Evolutionary conservation across 2,797 vertebrate species (phyloP).

Genomic region (Rachycentron canadum): DNA sequence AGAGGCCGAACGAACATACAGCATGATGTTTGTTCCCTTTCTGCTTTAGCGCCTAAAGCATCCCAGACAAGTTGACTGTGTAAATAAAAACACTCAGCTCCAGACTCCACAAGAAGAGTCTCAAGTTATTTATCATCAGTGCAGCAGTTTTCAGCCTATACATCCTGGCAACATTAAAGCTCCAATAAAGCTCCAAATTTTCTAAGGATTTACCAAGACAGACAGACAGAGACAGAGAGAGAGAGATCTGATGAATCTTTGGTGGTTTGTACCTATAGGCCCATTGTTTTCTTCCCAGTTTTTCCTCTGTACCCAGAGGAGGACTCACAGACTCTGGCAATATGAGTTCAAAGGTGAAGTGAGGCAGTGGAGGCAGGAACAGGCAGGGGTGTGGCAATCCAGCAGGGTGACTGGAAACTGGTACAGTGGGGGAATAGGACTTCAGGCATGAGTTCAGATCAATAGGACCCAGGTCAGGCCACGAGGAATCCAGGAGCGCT

Average conservation of each 20-base stretch:
- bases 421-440: too few relatives aligned
- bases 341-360: too few relatives aligned
- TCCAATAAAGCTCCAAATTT: not conserved
- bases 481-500: too few relatives aligned
- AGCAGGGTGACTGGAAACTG: too few relatives aligned
- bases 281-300: not conserved
- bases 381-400: too few relatives aligned
- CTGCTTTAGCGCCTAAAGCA: not conserved
- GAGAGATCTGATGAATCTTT: conserved; percentile 16
- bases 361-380: too few relatives aligned
- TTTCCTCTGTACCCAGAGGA: not conserved
- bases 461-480: too few relatives aligned
- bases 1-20: rapidly evolving
- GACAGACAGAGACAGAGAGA: not conserved
- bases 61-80: not conserved
- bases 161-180: conserved; percentile 34
- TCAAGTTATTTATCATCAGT: conserved; percentile 35
- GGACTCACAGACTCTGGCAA: too few relatives aligned
- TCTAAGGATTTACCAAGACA: not conserved
- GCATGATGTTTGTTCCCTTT: not conserved
- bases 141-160: conserved; percentile 43
- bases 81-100: conserved; percentile 37
- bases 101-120: conserved; percentile 29
- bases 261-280: conserved; percentile 10
- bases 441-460: too few relatives aligned